Percentiles rank a stretch among this genome's conserved stretches.
These are phyloP conservation scores for Eugnorisma glareosa DNA, from an alignment of 2,888 invertebrate genomes.

Conservation along the genomic window DNA sequence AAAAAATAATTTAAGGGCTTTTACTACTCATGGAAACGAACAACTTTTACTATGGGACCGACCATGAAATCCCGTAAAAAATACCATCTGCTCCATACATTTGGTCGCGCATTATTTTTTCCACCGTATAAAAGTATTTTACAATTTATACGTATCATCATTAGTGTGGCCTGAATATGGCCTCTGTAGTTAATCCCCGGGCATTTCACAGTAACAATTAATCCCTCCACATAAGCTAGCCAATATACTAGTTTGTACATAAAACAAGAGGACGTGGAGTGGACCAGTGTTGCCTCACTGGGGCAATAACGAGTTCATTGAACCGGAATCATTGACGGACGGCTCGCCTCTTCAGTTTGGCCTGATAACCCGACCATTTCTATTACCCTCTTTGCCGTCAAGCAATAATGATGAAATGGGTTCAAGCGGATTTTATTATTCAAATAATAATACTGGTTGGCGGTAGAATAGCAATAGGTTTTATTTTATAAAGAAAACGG, in stretches of 20 bases:
- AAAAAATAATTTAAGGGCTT: too few relatives aligned
- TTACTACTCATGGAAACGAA: too few relatives aligned
- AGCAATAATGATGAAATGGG: slow-evolving; percentile 47
- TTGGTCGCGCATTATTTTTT: background rate
- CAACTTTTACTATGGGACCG: too few relatives aligned
- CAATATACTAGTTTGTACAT: slow-evolving; percentile 51
- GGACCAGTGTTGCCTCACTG: slow-evolving; percentile 26
- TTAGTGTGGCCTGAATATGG: background rate
- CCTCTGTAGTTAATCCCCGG: background rate
- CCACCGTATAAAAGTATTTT: too few relatives aligned
- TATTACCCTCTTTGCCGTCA: slow-evolving; percentile 39
- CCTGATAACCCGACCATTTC: slow-evolving; percentile 44
- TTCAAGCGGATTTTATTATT: slow-evolving; percentile 50
- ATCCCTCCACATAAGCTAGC: slow-evolving; percentile 17
- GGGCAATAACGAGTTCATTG: slow-evolving; percentile 72
- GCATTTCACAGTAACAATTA: slow-evolving; percentile 12
- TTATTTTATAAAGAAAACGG: background rate
- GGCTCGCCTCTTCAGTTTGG: slow-evolving; percentile 50
- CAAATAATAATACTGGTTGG: slow-evolving; percentile 17
- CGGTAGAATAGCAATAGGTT: background rate
- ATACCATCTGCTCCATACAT: too few relatives aligned
- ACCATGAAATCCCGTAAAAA: too few relatives aligned
- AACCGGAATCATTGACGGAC: slow-evolving; percentile 70
- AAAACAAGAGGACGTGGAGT: slow-evolving; percentile 41
- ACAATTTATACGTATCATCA: background rate